A percentile compares a stretch with the other conserved stretches of the same genome.
phyloP scores from a whole-genome alignment of 2,113 vertebrate species.

The pig (Sus scrofa) region DNA sequence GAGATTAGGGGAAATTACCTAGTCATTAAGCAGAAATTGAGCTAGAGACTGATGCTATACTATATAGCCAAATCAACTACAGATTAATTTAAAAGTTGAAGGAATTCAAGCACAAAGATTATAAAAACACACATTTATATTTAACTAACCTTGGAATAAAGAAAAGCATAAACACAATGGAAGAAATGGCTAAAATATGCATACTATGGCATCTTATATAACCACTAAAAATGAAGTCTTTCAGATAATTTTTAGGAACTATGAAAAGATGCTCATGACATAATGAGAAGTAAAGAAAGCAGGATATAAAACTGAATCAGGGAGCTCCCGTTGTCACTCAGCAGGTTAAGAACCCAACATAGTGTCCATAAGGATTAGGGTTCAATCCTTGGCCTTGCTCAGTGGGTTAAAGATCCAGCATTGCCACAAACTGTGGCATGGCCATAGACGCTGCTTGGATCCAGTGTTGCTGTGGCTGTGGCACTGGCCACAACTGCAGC shows the following conservation, averaged over 20 bases:
- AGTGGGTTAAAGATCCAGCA: too few species aligned
- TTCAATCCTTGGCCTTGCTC: too few species aligned
- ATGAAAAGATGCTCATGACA: constrained; percentile 8
- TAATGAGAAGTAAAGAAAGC: background rate
- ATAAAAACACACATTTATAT: background rate
- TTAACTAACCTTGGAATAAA: background rate
- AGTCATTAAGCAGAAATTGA: background rate
- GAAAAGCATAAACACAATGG: background rate
- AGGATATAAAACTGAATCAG: background rate
- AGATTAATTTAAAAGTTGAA: constrained; percentile 42
- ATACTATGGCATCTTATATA: background rate
- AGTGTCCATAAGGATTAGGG: too few species aligned
- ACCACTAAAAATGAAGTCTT: background rate
- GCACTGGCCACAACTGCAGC: too few species aligned
- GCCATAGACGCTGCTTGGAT: too few species aligned
- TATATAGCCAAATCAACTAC: background rate
- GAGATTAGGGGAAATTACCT: background rate
- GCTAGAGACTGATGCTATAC: background rate
- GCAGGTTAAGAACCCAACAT: too few species aligned
- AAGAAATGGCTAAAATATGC: constrained; percentile 24
- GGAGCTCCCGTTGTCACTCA: too few species aligned
- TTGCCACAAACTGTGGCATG: too few species aligned
- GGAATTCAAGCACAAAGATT: constrained; percentile 4
- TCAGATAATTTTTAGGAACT: background rate
- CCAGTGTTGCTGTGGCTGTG: too few species aligned